A percentile compares a stretch with the other conserved stretches of the same genome.
Evolutionary conservation across 2,113 vertebrate species (phyloP).

Genomic region (Nothobranchius kuhntae): DNA sequence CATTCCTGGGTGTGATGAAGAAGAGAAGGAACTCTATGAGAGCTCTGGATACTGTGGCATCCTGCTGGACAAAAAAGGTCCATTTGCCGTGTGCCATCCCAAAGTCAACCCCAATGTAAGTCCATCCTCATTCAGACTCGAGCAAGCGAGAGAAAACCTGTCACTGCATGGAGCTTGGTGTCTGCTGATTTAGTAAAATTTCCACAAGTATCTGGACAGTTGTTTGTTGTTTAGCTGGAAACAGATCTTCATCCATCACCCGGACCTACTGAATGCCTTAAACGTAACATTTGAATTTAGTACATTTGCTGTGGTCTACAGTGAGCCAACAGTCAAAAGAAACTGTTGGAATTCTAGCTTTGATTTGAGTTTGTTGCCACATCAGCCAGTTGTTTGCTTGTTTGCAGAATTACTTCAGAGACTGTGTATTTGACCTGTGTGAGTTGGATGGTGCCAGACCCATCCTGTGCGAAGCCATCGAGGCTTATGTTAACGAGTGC

Average conservation of each 20-base stretch:
- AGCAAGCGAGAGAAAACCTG: too few relatives aligned
- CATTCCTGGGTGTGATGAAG: conserved; percentile 66
- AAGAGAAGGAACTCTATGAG: conserved; percentile 71
- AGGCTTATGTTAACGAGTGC: conserved; percentile 80
- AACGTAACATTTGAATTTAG: not conserved
- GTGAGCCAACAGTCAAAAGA: too few relatives aligned
- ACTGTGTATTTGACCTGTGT: conserved; percentile 80
- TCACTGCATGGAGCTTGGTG: too few relatives aligned
- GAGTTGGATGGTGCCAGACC: conserved; percentile 71
- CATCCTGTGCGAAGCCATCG: conserved; percentile 78
- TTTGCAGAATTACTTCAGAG: conserved; percentile 74
- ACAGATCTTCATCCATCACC: too few relatives aligned
- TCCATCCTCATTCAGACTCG: not conserved
- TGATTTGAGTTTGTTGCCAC: too few relatives aligned
- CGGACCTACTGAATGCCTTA: not conserved
- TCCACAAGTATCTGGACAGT: too few relatives aligned
- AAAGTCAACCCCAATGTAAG: conserved; percentile 74
- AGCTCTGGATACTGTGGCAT: conserved; percentile 75
- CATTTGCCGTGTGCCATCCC: conserved; percentile 64
- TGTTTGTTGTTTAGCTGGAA: too few relatives aligned
- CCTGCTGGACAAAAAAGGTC: conserved; percentile 67
- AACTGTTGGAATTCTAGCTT: too few relatives aligned
- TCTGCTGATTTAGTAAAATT: too few relatives aligned
- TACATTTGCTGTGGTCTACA: too few relatives aligned
- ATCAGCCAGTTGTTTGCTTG: not conserved